These are phyloP conservation scores for Norana najaformis DNA, from an alignment of 2,888 invertebrate genomes.

Conservation along the genomic window DNA sequence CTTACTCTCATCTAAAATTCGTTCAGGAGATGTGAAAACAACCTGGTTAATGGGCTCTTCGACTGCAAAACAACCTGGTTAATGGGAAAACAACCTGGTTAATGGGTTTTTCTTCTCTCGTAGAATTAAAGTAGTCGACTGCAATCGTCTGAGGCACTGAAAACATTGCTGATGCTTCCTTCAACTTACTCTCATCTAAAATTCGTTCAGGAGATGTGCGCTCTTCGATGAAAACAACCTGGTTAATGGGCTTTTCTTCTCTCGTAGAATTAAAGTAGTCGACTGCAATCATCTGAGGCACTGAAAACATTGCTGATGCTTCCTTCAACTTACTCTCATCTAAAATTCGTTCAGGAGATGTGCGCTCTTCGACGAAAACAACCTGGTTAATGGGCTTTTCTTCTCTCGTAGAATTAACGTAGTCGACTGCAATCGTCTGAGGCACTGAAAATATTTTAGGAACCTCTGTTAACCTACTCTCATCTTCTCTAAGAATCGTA, in stretches of 20 bases:
- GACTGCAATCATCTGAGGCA: not conserved
- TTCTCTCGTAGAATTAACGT: not conserved
- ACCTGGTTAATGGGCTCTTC: not conserved
- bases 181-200: not conserved
- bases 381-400: not conserved
- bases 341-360: constrained; percentile 22
- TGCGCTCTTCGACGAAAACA: not conserved
- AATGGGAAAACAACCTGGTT: no score
- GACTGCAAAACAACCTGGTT: no score
- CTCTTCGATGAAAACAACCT: constrained; percentile 29
- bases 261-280: not conserved
- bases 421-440: not conserved
- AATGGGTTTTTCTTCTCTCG: not conserved
- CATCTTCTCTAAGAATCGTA: not conserved
- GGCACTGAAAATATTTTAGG: not conserved
- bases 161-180: not conserved
- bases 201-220: not conserved
- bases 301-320: constrained; percentile 35
- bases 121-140: not conserved
- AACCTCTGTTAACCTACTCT: not conserved
- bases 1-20: not conserved
- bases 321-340: constrained; percentile 40
- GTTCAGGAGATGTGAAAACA: not conserved
- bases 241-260: not conserved
- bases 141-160: not conserved